Evolutionary conservation across 2,888 invertebrate genomes (phyloP).

Genomic region (Microctonus hyperodae): DNA sequence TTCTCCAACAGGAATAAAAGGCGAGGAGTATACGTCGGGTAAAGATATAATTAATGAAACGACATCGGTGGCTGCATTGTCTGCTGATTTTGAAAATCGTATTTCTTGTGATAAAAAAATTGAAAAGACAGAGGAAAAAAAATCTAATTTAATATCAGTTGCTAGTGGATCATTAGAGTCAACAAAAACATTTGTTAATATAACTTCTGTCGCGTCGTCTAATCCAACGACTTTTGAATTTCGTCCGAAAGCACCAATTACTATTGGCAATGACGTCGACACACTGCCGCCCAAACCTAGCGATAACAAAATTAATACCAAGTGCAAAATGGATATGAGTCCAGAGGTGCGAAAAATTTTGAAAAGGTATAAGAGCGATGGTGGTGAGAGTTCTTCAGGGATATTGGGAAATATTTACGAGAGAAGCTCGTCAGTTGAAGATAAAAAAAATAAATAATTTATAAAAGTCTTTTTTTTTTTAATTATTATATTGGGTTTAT

Average conservation of each 20-base stretch:
- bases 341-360: constrained; percentile 46
- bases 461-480: not conserved
- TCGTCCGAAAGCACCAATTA: not conserved
- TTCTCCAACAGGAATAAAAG: constrained; percentile 72
- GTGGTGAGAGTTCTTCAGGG: constrained; percentile 20
- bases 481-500: not conserved
- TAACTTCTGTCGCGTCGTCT: not conserved
- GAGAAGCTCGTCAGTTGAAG: constrained; percentile 36
- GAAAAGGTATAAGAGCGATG: constrained; percentile 49
- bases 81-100: not conserved
- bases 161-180: not conserved
- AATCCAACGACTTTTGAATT: not conserved
- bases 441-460: constrained; percentile 43
- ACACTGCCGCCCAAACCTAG: constrained; percentile 4
- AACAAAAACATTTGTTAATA: not conserved
- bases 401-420: constrained; percentile 26
- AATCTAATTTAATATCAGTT: not conserved
- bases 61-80: too few relatives aligned
- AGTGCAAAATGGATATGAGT: constrained; percentile 44
- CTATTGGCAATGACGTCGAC: constrained; percentile 9
- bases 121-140: not conserved
- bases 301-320: constrained; percentile 29
- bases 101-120: constrained; percentile 10
- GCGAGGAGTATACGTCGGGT: constrained; percentile 51
- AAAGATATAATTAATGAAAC: constrained; percentile 35